A percentile compares a stretch with the other conserved stretches of the same genome.
phyloP scores from a whole-genome alignment of 2,888 invertebrate genomes.

The Caradrina kadenii region DNA sequence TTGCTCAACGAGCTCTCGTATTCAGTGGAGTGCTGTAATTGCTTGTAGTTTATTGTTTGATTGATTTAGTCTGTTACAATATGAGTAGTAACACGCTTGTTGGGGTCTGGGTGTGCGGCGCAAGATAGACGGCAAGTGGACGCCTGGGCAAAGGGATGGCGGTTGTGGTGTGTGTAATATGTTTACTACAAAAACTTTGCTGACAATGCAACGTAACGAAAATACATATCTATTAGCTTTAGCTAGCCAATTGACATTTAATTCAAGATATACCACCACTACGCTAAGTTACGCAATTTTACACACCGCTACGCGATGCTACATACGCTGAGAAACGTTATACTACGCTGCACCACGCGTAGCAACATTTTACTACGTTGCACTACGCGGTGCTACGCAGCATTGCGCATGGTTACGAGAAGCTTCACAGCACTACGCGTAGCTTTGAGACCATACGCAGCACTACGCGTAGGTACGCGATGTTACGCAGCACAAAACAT shows the following conservation, averaged over 20 bases:
- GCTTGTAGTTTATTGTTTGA: constrained; percentile 16
- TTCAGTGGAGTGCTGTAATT: constrained; percentile 20
- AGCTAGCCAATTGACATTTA: too few relatives aligned
- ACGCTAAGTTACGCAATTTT: background rate
- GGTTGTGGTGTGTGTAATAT: too few relatives aligned
- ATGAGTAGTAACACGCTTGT: background rate
- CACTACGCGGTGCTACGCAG: too few relatives aligned
- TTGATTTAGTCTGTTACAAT: constrained; percentile 12
- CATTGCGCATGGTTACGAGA: background rate
- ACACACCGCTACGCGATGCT: background rate
- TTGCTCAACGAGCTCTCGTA: constrained; percentile 32
- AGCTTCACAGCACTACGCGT: background rate
- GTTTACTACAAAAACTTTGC: too few relatives aligned
- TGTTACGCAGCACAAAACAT: too few relatives aligned
- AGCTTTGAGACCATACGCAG: too few relatives aligned
- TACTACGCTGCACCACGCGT: background rate
- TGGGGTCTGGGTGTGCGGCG: background rate
- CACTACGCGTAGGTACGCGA: background rate
- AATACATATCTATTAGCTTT: too few relatives aligned
- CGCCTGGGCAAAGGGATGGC: too few relatives aligned
- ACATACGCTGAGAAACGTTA: background rate
- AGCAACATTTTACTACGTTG: background rate
- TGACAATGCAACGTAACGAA: too few relatives aligned
- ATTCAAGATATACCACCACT: too few relatives aligned
- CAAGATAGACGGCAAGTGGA: too few relatives aligned